phyloP scores from a whole-genome alignment of 1,140 invertebrate genomes.

The Orchesella cincta region DNA sequence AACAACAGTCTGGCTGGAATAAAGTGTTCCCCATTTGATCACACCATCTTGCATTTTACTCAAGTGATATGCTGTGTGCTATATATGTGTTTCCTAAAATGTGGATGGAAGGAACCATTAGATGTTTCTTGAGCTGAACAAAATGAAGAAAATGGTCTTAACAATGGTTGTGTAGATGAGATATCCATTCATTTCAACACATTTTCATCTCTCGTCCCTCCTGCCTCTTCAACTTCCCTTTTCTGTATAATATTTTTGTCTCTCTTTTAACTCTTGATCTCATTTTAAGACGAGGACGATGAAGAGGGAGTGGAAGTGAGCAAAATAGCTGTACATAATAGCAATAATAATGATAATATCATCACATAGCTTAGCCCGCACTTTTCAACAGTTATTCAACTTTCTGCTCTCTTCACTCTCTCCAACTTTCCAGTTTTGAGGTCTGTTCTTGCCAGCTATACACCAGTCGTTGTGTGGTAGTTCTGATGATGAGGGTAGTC shows the following conservation, averaged over 20 bases:
- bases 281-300: not conserved
- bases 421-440: not conserved
- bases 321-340: constrained; percentile 8
- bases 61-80: not conserved
- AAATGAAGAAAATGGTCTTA: not conserved
- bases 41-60: not conserved
- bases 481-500: not conserved
- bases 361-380: not conserved
- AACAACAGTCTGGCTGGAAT: too few relatives aligned
- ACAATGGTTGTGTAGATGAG: not conserved
- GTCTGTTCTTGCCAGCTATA: constrained; percentile 1
- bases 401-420: constrained; percentile 1
- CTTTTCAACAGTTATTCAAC: constrained; percentile 15
- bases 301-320: constrained; percentile 1
- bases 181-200: not conserved
- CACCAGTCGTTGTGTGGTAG: not conserved
- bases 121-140: not conserved
- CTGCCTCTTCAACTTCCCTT: too few relatives aligned
- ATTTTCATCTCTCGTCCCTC: not conserved
- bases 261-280: constrained; percentile 3
- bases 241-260: not conserved
- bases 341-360: constrained; percentile 6
- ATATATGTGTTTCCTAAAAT: not conserved
- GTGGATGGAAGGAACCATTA: not conserved
- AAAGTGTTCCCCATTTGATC: not conserved